Percentiles rank a stretch among this genome's conserved stretches.
Conservation (phyloP, 2,888 invertebrate genomes). For the Chironomus tentans region DNA sequence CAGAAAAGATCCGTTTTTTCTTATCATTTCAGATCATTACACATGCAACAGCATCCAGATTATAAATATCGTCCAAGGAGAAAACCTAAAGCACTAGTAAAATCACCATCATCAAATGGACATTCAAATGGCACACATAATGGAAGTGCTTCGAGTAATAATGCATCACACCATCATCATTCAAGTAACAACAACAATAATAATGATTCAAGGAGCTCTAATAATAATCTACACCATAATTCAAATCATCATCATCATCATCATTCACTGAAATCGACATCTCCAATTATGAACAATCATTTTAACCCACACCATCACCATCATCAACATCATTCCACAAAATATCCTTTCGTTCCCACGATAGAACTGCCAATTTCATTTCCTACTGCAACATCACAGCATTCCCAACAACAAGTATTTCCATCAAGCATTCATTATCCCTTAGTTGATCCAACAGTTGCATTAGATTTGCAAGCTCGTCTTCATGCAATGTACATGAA, state of each 20-base stretch:
- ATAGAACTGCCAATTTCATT: constrained; percentile 26
- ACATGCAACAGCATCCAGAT: constrained; percentile 90
- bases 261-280: constrained; percentile 25
- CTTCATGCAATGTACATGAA: constrained; percentile 42
- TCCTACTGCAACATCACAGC: constrained; percentile 14
- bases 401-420: constrained; percentile 14
- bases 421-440: constrained; percentile 34
- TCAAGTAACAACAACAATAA: constrained; percentile 17
- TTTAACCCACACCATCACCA: constrained; percentile 29
- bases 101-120: constrained; percentile 42
- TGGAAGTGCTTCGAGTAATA: constrained; percentile 28
- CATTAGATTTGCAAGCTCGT: constrained; percentile 41
- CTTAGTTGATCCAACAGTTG: constrained; percentile 40
- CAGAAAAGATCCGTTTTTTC: too few species aligned
- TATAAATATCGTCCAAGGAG: constrained; percentile 83
- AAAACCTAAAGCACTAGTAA: constrained; percentile 76
- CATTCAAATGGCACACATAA: constrained; percentile 31
- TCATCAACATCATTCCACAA: constrained; percentile 34
- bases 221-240: constrained; percentile 6
- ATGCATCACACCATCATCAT: constrained; percentile 10
- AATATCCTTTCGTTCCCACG: constrained; percentile 37
- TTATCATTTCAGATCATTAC: constrained; percentile 63
- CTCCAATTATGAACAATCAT: constrained; percentile 28
- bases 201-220: constrained; percentile 2
- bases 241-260: constrained; percentile 13